A percentile compares a stretch with the other conserved stretches of the same genome.
phyloP scores from a whole-genome alignment of 2,888 invertebrate genomes.

The Lepidochitona cinerea region DNA sequence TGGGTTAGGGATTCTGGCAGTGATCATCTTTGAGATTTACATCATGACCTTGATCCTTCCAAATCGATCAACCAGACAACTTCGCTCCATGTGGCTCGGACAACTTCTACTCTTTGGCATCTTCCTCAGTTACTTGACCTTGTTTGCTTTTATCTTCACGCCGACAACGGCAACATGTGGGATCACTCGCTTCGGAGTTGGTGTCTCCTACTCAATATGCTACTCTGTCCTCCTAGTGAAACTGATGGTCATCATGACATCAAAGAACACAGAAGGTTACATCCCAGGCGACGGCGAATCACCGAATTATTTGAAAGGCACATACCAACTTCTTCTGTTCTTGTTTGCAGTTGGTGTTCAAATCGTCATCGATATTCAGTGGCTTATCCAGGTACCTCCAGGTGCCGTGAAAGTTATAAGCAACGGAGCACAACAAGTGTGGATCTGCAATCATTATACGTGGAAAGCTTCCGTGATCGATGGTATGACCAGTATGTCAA shows the following conservation, averaged over 20 bases:
- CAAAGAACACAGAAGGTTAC: slow-evolving; percentile 78
- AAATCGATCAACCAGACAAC: slow-evolving; percentile 75
- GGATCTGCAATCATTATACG: slow-evolving; percentile 68
- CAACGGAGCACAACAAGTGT: slow-evolving; percentile 48
- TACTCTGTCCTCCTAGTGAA: slow-evolving; percentile 94
- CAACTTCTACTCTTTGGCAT: slow-evolving; percentile 72
- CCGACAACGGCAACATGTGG: slow-evolving; percentile 71
- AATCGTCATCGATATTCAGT: slow-evolving; percentile 69
- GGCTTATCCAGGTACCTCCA: slow-evolving; percentile 68
- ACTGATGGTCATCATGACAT: slow-evolving; percentile 91
- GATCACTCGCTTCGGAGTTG: slow-evolving; percentile 71
- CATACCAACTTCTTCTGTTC: slow-evolving; percentile 88
- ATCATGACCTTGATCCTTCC: slow-evolving; percentile 84
- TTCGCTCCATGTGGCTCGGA: slow-evolving; percentile 69
- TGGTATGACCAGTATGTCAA: slow-evolving; percentile 36
- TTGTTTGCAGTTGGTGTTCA: slow-evolving; percentile 90
- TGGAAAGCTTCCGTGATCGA: slow-evolving; percentile 39
- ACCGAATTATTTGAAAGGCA: slow-evolving; percentile 88
- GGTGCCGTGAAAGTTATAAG: slow-evolving; percentile 54
- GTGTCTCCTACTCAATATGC: slow-evolving; percentile 79
- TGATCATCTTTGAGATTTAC: slow-evolving; percentile 88
- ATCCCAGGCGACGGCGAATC: slow-evolving; percentile 68
- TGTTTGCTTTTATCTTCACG: slow-evolving; percentile 70
- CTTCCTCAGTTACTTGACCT: slow-evolving; percentile 69
- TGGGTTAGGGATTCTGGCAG: slow-evolving; percentile 85